Percentiles rank a stretch among this genome's conserved stretches.
These are phyloP conservation scores for Aldrovandia affinis DNA, from an alignment of 2,797 vertebrate species.

Conservation along the genomic window DNA sequence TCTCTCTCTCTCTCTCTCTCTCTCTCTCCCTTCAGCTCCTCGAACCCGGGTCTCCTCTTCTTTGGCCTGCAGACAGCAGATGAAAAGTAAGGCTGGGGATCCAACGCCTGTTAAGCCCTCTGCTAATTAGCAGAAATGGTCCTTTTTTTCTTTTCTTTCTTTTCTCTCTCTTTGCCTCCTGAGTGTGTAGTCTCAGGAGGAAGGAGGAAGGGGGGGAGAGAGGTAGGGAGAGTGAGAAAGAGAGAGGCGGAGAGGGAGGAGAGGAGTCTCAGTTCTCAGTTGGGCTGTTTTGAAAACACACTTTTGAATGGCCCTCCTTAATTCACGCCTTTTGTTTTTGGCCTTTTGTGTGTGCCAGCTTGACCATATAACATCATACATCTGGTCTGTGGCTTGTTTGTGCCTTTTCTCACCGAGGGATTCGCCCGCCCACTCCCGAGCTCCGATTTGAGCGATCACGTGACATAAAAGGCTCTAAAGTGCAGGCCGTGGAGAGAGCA, in stretches of 20 bases:
- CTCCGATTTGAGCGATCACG: slow-evolving; percentile 83
- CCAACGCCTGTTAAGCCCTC: slow-evolving; percentile 86
- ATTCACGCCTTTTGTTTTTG: slow-evolving; percentile 97
- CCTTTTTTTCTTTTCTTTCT: slow-evolving; percentile 75
- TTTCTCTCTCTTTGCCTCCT: slow-evolving; percentile 62
- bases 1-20: slow-evolving; percentile 29
- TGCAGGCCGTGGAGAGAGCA: slow-evolving; percentile 67
- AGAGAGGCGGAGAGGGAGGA: slow-evolving; percentile 68
- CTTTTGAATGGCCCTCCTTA: slow-evolving; percentile 94
- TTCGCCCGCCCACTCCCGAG: slow-evolving; percentile 81
- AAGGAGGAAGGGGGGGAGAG: slow-evolving; percentile 58
- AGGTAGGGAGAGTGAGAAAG: slow-evolving; percentile 41
- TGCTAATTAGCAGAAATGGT: slow-evolving; percentile 98
- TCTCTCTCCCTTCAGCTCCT: slow-evolving; percentile 77
- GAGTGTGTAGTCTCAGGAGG: slow-evolving; percentile 86
- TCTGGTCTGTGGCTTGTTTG: slow-evolving; percentile 95
- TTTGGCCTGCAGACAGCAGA: slow-evolving; percentile 81
- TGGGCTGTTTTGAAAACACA: slow-evolving; percentile 98
- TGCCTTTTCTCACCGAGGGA: slow-evolving; percentile 87
- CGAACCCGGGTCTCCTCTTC: slow-evolving; percentile 76
- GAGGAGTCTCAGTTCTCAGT: slow-evolving; percentile 88
- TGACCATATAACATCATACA: slow-evolving; percentile 99
- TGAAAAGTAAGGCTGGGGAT: slow-evolving; percentile 80
- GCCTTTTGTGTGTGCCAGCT: slow-evolving; percentile 94
- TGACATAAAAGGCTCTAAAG: slow-evolving; percentile 88